These are phyloP conservation scores for Protomyctophum bolini DNA, from an alignment of 2,113 vertebrate species.

Conservation along the genomic window DNA sequence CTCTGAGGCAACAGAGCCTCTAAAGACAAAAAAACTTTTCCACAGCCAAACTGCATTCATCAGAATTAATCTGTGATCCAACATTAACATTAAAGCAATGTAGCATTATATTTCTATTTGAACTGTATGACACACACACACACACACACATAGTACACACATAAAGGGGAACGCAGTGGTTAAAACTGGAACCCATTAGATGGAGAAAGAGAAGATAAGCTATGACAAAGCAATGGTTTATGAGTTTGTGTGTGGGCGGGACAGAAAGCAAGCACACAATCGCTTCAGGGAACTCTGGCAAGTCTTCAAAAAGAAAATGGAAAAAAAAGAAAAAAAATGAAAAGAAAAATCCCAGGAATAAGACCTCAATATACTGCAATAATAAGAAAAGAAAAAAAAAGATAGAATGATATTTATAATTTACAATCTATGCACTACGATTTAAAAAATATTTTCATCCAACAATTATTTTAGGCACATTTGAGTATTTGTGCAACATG, in stretches of 20 bases:
- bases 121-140: constrained; percentile 43
- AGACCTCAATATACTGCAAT: constrained; percentile 26
- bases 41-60: too few species aligned
- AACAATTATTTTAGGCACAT: constrained; percentile 71
- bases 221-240: constrained; percentile 54
- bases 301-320: constrained; percentile 21
- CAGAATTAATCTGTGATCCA: too few species aligned
- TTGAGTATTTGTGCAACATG: constrained; percentile 56
- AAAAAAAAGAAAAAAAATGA: not conserved
- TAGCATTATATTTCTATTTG: not conserved
- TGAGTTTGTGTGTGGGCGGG: constrained; percentile 30
- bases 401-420: not conserved
- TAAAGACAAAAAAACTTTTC: too few species aligned
- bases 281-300: constrained; percentile 12
- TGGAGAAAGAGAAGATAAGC: constrained; percentile 46
- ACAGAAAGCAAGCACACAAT: constrained; percentile 28
- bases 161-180: constrained; percentile 7
- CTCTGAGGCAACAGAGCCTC: too few species aligned
- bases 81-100: too few species aligned
- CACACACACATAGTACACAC: constrained; percentile 39
- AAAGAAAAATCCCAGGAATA: constrained; percentile 23
- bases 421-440: constrained; percentile 44
- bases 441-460: constrained; percentile 58
- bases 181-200: constrained; percentile 36
- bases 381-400: constrained; percentile 10